These are phyloP conservation scores for Brachyrhaphis roseni DNA, from an alignment of 2,797 vertebrate species.

Conservation along the genomic window DNA sequence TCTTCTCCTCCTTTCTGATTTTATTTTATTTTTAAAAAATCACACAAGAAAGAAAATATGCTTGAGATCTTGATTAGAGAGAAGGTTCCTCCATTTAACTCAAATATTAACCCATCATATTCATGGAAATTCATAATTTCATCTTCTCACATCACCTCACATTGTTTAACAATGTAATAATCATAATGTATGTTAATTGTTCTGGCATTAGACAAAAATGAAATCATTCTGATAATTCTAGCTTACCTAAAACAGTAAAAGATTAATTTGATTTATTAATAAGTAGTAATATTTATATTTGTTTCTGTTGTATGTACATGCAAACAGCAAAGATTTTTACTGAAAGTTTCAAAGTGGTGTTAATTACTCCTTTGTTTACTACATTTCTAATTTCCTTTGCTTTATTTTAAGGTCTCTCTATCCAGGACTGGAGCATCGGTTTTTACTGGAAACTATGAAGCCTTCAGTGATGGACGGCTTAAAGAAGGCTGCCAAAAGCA, in stretches of 20 bases:
- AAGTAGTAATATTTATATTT: neutral
- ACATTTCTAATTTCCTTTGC: neutral
- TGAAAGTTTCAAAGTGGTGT: neutral
- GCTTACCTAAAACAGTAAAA: neutral
- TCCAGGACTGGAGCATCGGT: constrained; percentile 92
- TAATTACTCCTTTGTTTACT: neutral
- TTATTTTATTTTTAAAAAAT: neutral
- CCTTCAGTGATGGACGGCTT: constrained; percentile 87
- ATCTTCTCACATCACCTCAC: neutral
- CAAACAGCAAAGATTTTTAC: neutral
- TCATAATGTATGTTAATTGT: neutral
- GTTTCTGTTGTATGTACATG: neutral
- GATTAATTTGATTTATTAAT: neutral
- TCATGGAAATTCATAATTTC: neutral
- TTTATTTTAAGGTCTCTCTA: constrained; percentile 86
- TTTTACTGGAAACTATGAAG: constrained; percentile 89
- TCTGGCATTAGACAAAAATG: neutral
- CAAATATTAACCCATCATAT: neutral
- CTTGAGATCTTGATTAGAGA: neutral
- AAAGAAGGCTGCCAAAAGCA: constrained; percentile 91
- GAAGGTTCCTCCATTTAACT: neutral
- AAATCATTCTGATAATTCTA: neutral
- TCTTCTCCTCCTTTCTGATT: neutral
- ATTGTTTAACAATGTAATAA: neutral
- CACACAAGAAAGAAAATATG: neutral